Conservation (phyloP, 2,888 invertebrate genomes). For the Gastrophysa polygoni region DNA sequence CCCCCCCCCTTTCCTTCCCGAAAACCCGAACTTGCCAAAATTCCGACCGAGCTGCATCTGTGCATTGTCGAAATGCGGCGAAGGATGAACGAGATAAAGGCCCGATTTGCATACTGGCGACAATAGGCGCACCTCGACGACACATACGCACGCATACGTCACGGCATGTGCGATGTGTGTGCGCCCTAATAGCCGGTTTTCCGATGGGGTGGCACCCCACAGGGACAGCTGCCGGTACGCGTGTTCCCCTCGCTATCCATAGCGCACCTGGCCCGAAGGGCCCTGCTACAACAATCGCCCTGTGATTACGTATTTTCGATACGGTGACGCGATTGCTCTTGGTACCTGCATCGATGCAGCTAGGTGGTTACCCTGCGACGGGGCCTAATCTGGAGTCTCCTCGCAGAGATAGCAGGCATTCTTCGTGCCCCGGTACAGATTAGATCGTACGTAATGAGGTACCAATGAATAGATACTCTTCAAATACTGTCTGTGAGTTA, state of each 20-base stretch:
- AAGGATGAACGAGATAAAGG: background rate
- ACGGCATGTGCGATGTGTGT: slow-evolving; percentile 46
- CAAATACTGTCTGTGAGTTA: too few species aligned
- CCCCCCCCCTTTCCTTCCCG: background rate
- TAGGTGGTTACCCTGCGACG: slow-evolving; percentile 22
- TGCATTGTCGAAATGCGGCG: background rate
- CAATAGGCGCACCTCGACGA: slow-evolving; percentile 43
- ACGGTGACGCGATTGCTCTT: slow-evolving; percentile 25
- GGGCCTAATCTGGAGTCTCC: background rate
- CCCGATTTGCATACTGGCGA: background rate
- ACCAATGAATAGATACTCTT: too few species aligned
- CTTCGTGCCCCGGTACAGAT: too few species aligned
- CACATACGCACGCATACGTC: slow-evolving; percentile 51
- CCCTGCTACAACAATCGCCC: slow-evolving; percentile 39
- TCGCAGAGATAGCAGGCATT: background rate
- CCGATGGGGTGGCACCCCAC: slow-evolving; percentile 51
- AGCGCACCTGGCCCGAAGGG: slow-evolving; percentile 40
- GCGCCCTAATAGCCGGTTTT: slow-evolving; percentile 42
- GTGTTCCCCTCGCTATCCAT: slow-evolving; percentile 31
- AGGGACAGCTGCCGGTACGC: slow-evolving; percentile 48
- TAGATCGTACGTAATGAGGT: too few species aligned
- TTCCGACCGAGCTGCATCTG: background rate
- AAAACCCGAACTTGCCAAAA: background rate
- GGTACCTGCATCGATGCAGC: slow-evolving; percentile 33
- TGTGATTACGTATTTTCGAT: slow-evolving; percentile 40